These are phyloP conservation scores for Aphidius ervi DNA, from an alignment of 1,140 invertebrate species.

Conservation along the genomic window DNA sequence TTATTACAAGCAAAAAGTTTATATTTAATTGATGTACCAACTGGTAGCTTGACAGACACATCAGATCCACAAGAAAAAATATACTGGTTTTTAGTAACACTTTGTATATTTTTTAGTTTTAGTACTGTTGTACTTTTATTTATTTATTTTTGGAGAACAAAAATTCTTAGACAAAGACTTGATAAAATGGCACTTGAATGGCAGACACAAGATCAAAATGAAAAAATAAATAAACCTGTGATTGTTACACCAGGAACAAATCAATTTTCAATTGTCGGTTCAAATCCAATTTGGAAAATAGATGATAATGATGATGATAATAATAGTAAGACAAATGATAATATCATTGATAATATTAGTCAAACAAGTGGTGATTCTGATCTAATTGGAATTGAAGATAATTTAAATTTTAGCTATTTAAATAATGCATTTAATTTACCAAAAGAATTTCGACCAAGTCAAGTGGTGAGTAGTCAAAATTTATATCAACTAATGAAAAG, in stretches of 20 bases:
- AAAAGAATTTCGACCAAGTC: constrained; percentile 3
- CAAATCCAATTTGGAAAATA: constrained; percentile 61
- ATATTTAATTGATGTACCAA: constrained; percentile 47
- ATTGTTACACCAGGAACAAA: constrained; percentile 63
- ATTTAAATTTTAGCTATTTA: constrained; percentile 56
- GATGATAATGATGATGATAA: no score
- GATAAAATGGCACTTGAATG: constrained; percentile 55
- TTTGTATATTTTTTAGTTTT: constrained; percentile 49
- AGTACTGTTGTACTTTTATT: constrained; percentile 50
- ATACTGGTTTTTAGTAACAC: constrained; percentile 51
- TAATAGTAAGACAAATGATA: no score
- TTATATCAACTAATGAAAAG: background rate
- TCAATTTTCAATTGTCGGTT: constrained; percentile 63
- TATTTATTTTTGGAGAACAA: constrained; percentile 52
- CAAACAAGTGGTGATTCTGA: constrained; percentile 60
- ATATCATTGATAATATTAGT: constrained; percentile 37
- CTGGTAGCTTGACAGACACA: constrained; percentile 29
- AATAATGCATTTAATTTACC: constrained; percentile 15
- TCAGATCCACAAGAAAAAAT: constrained; percentile 38
- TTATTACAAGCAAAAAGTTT: constrained; percentile 39
- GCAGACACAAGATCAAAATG: constrained; percentile 61
- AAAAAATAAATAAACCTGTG: constrained; percentile 56
- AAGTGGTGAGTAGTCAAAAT: constrained; percentile 4
- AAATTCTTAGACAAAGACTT: constrained; percentile 53
- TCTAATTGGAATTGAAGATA: constrained; percentile 61